A percentile compares a stretch with the other conserved stretches of the same genome.
Evolutionary conservation across 2,888 invertebrate genomes (phyloP).

Genomic region (Sabellastarte sp.): DNA sequence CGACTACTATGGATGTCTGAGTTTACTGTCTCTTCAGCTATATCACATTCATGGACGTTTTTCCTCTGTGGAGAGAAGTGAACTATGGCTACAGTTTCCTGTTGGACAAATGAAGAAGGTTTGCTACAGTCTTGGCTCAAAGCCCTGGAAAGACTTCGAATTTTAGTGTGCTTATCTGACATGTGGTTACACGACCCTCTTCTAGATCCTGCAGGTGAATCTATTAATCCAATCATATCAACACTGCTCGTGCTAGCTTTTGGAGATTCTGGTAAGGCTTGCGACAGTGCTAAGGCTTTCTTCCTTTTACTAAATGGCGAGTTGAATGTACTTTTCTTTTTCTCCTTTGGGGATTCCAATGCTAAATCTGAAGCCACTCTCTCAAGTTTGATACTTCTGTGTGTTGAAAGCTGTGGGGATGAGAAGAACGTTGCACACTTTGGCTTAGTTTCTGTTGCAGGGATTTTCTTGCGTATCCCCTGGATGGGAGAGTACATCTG

Average conservation of each 20-base stretch:
- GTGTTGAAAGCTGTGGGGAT: not conserved
- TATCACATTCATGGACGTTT: not conserved
- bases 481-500: constrained; percentile 2
- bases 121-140: not conserved
- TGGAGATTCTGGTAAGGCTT: not conserved
- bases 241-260: not conserved
- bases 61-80: not conserved
- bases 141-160: not conserved
- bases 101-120: not conserved
- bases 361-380: not conserved
- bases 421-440: not conserved
- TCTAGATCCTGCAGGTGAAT: not conserved
- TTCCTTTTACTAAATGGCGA: not conserved
- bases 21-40: too few species aligned
- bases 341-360: not conserved
- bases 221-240: not conserved
- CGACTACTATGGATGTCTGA: not conserved
- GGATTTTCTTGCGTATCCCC: not conserved
- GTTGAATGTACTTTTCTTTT: constrained; percentile 3
- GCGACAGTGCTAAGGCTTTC: not conserved
- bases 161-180: not conserved
- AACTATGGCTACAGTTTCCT: not conserved
- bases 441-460: not conserved
- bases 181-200: not conserved
- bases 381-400: not conserved